Evolutionary conservation across 1,140 invertebrate genomes (phyloP), one percentile per base, ranked within the genome.

Genomic region (Bombus turneri): DNA sequence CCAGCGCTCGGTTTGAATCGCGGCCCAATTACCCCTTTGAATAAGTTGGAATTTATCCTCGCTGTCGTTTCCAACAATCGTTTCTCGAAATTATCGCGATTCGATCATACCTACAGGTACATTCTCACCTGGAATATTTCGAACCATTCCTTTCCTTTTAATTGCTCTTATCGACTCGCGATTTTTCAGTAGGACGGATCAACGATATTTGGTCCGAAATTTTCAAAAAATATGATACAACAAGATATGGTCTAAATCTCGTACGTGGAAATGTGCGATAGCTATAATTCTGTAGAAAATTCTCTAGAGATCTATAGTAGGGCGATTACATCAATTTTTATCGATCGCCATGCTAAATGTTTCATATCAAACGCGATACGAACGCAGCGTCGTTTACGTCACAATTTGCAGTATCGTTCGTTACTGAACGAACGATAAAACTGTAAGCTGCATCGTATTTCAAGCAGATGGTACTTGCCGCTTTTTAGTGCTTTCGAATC

Each of bases 281-380:
- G 15, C 15, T 13, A 18, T 18, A 66, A 66, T 18, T 66, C n/a
- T 6, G 13, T 31, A 15, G n/a, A 31, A 31, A 31, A 31, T 22
- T 53, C 18, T 53, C 47, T 22, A 8, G 5, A 53, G 18, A 22
- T 53, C 5, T 6, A 1, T 22, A 53, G 5, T 2, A 5, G n/a
- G 2, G 15, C n/a, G 5, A 31, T 66, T 31, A 0, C 10, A 34
- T 25, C 31, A 25, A 68, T 39, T 13, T 39, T 25, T 25, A 31
- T 13, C 2, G 25, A 0, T 10, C 22, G 31, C 0, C 0, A 5
- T 9, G 37, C 2, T 28, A 39, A 69, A 39, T 22, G 6, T 39
- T 69, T 5, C n/a, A 64, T 18, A 18, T 10, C 18, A 28, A 34
- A 28, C 25, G 28, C 34, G 4, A 39, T 12, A 3, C 1, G 0